Evolutionary conservation across 2,797 vertebrate genomes (phyloP).

Genomic region (Lithobates sylvaticus): DNA sequence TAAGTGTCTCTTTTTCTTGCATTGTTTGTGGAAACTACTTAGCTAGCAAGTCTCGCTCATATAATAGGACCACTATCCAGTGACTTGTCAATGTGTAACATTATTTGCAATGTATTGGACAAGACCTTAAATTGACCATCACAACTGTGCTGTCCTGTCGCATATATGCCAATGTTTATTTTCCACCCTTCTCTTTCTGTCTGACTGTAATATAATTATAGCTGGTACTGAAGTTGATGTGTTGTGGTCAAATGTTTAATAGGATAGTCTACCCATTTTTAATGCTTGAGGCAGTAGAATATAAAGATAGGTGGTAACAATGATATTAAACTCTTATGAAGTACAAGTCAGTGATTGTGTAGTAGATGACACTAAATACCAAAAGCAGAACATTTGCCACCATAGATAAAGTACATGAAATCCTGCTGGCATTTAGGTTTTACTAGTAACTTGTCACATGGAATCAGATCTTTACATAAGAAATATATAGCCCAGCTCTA

Average conservation of each 20-base stretch:
- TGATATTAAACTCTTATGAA: conserved; percentile 68
- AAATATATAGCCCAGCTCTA: background rate
- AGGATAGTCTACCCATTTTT: conserved; percentile 60
- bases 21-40: conserved; percentile 12
- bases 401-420: conserved; percentile 63
- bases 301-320: conserved; percentile 65
- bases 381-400: conserved; percentile 63
- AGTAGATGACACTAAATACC: conserved; percentile 63
- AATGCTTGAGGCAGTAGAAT: conserved; percentile 58
- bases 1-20: background rate
- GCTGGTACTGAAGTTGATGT: conserved; percentile 46
- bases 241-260: conserved; percentile 55
- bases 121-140: conserved; percentile 10
- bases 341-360: conserved; percentile 61
- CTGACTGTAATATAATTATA: conserved; percentile 20
- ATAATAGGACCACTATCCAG: background rate
- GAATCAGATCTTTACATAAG: conserved; percentile 28
- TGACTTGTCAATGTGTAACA: conserved; percentile 34
- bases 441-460: conserved; percentile 65
- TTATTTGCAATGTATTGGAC: conserved; percentile 24
- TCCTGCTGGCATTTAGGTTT: conserved; percentile 58
- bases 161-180: conserved; percentile 38
- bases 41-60: conserved; percentile 30
- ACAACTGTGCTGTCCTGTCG: conserved; percentile 25
- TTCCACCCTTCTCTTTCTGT: conserved; percentile 16